Evolutionary conservation across 2,888 invertebrate genomes (phyloP), one percentile per base, ranked within the genome.

Genomic region (Drosophila rellima): DNA sequence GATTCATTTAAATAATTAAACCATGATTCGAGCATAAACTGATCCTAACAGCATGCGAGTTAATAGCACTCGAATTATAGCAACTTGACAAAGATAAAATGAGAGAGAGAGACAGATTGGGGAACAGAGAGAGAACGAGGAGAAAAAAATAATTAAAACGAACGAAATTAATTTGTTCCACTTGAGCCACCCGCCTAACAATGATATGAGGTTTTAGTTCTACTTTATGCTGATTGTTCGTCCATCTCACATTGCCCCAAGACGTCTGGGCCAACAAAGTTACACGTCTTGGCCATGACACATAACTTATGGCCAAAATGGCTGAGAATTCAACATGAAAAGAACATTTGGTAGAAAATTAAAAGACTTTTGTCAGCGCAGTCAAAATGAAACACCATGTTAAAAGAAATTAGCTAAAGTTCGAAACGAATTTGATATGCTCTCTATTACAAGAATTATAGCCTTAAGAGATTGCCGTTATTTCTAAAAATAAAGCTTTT

Each of bases 151-250:
- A 74, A 82, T 82, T 83, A 83, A 89, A 85, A 81, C 50, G 74
- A 83, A 85, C 73, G 64, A 85, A 85, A 85, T 88, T 85, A 88
- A 85, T 85, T 89, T 85, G 85, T 89, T 89, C 85, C 89, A 85
- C 88, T 85, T 85, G 82, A 85, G 79, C 77, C 89, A 89, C 77
- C 88, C 85, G 86, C 80, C 88, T 89, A 81, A 88, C 85, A 89
- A 89, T 85, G 88, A 89, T 87, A 87, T 78, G 88, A 68, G 67
- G 57, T 78, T 86, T 83, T 65, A 33, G 68, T 78, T 70, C 48
- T 57, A 57, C 59, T 59, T 72, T 57, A 69, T 67, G 65, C 68
- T 62, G 60, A 67, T 60, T 76, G 66, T 66, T 50, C 55, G 68
- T 56, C 52, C 59, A 63, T 26, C 59, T 35, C 60, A 50, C 23